Conservation (phyloP, 2,113 vertebrate species). For the Phyllostomus discolor region DNA sequence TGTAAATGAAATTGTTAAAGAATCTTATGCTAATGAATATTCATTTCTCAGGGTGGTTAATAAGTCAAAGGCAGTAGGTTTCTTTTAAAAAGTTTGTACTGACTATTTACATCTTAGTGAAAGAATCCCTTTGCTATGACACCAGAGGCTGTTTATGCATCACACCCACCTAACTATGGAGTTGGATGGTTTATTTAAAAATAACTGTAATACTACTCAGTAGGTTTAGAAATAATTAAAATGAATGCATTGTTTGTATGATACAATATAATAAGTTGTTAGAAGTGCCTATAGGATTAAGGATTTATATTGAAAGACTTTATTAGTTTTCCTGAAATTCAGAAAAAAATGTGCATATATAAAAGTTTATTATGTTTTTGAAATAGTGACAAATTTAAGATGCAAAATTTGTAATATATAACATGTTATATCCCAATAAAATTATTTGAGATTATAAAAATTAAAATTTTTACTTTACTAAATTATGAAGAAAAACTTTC, state of each 20-base stretch:
- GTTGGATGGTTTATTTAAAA: constrained; percentile 22
- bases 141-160: no score
- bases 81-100: neutral
- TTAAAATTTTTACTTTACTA: neutral
- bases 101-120: neutral
- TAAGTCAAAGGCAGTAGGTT: neutral
- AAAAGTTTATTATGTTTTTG: neutral
- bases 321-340: constrained; percentile 38
- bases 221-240: constrained; percentile 60
- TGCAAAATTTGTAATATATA: neutral
- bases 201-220: constrained; percentile 13
- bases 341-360: neutral
- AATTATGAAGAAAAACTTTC: neutral
- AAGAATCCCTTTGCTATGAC: no score
- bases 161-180: no score
- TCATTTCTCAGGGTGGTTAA: neutral
- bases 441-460: neutral
- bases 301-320: constrained; percentile 17
- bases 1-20: neutral
- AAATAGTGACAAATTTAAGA: neutral
- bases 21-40: constrained; percentile 33
- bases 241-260: constrained; percentile 21
- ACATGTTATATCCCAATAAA: neutral
- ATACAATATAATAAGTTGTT: constrained; percentile 36
- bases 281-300: neutral